phyloP scores from a whole-genome alignment of 2,888 invertebrate genomes.

The Cataglyphis altisquamis region DNA sequence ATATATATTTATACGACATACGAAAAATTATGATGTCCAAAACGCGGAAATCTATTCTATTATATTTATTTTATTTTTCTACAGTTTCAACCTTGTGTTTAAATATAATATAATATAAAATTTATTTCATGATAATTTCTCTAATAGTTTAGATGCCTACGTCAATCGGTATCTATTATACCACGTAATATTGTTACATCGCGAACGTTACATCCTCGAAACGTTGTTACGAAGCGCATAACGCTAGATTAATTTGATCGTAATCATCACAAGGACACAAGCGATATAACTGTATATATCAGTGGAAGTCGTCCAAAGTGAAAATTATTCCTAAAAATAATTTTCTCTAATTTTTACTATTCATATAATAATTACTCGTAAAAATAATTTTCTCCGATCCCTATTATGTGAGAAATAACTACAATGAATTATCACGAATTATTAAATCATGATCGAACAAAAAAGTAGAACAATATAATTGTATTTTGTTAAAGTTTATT shows the following conservation, averaged over 20 bases:
- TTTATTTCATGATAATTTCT: not conserved
- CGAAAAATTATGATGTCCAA: too few species aligned
- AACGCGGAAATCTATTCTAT: too few species aligned
- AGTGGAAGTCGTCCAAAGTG: not conserved
- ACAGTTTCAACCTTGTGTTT: too few species aligned
- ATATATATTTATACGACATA: too few species aligned
- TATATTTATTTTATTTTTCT: too few species aligned
- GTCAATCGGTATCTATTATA: too few species aligned
- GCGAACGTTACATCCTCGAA: not conserved
- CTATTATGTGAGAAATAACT: not conserved
- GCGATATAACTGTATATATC: slow-evolving; percentile 38
- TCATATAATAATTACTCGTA: not conserved
- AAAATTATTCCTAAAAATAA: not conserved
- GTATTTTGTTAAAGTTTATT: not conserved
- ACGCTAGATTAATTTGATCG: slow-evolving; percentile 24
- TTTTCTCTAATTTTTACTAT: not conserved
- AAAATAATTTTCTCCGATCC: not conserved
- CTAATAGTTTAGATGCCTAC: too few species aligned
- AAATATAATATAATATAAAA: too few species aligned
- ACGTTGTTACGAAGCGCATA: not conserved
- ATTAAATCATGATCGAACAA: not conserved
- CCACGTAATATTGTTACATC: not conserved
- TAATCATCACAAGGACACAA: slow-evolving; percentile 5
- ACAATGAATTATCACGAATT: not conserved
- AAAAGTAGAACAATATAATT: not conserved